A percentile compares a stretch with the other conserved stretches of the same genome.
Evolutionary conservation across 2,797 vertebrate genomes (phyloP).

Genomic region (Syngnathus rostellatus): DNA sequence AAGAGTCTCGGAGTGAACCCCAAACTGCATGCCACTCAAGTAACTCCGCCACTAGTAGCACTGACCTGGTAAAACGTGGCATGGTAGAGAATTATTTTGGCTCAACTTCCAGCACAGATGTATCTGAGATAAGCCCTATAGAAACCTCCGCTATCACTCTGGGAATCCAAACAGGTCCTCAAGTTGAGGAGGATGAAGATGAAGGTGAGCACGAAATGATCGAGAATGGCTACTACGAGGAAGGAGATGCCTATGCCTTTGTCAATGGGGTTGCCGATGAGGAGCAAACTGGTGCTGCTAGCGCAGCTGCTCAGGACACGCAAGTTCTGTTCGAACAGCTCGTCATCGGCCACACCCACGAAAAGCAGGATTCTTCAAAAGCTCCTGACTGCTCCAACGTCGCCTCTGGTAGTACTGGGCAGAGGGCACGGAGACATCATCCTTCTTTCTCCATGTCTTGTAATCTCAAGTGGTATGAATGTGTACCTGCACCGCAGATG

Average conservation of each 20-base stretch:
- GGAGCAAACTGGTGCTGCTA: slow-evolving; percentile 52
- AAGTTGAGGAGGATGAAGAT: slow-evolving; percentile 51
- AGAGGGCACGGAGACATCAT: slow-evolving; percentile 67
- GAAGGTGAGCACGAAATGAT: slow-evolving; percentile 86
- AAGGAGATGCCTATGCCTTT: slow-evolving; percentile 72
- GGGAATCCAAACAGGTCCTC: slow-evolving; percentile 56
- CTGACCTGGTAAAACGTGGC: slow-evolving; percentile 89
- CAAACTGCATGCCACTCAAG: slow-evolving; percentile 66
- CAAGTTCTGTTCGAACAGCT: slow-evolving; percentile 63
- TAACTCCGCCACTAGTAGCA: slow-evolving; percentile 78
- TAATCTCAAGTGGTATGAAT: slow-evolving; percentile 83
- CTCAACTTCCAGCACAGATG: slow-evolving; percentile 79
- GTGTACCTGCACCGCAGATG: slow-evolving; percentile 79
- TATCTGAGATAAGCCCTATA: slow-evolving; percentile 77
- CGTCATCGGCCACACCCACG: slow-evolving; percentile 66
- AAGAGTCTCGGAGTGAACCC: slow-evolving; percentile 59
- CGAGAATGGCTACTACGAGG: slow-evolving; percentile 95
- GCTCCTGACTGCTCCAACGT: slow-evolving; percentile 72
- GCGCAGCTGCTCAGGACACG: slow-evolving; percentile 45
- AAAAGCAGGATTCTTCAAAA: slow-evolving; percentile 65
- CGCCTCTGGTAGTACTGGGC: slow-evolving; percentile 61
- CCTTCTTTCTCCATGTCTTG: slow-evolving; percentile 53
- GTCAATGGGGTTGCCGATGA: slow-evolving; percentile 70
- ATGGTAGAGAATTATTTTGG: slow-evolving; percentile 97
- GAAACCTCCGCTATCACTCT: slow-evolving; percentile 71